Evolutionary conservation across 1,140 invertebrate genomes (phyloP), one percentile per base, ranked within the genome.

Genomic region (Heliconius hermathena): DNA sequence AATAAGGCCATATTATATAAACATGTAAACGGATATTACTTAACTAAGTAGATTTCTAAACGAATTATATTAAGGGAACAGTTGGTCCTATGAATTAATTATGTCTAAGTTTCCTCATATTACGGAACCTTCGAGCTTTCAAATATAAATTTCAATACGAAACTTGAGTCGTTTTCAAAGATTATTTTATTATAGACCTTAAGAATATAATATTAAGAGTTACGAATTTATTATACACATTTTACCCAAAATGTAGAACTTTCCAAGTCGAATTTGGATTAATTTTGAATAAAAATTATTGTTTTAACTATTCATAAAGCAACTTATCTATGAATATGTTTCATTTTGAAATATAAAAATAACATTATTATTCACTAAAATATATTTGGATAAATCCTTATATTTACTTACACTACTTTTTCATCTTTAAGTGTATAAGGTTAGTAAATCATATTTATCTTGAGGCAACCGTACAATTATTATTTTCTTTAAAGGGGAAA

Each of bases 21-120:
- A 29, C 26, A 66, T 66, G 29, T 29, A 66, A 66, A 66, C 26
- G 60, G 60, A 66, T 26, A 29, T 66, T 66, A 66, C 60, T 66
- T 66, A 66, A 66, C 60, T 66, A 29, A 66, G 60, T 66, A 29
- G 60, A 66, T 66, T 66, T 66, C 60, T 66, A 66, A 66, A 66
- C 60, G 60, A 66, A 66, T 66, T 11, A 66, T 66, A 66, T 66
- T 16, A 66, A 66, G 60, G 60, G 60, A 29, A 29, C 60, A 66
- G 60, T 66, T 66, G 60, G 60, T 66, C 60, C 60, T 66, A 66
- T 66, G 60, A 66, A 66, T 66, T 66, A 66, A 66, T 66, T 66
- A 66, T 66, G 60, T 66, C 60, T 66, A 66, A 66, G 60, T 66
- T 66, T 66, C 60, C 60, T 29, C 60, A 66, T 66, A 66, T 66